Evolutionary conservation across 2,113 vertebrate species (phyloP), one percentile per base, ranked within the genome.

Genomic region (Gadus chalcogrammus): DNA sequence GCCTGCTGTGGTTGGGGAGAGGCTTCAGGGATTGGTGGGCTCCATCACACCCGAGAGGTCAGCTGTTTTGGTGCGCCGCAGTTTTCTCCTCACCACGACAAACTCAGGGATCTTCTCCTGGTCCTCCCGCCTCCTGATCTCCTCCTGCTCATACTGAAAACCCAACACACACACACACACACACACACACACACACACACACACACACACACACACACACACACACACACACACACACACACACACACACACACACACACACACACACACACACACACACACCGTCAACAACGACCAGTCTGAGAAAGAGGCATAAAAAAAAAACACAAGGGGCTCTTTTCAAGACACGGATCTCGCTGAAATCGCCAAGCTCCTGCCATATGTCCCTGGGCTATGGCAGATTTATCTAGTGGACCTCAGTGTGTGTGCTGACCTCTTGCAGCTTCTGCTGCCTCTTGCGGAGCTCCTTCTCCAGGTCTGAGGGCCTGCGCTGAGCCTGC

Each of bases 391-490:
- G 31, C 31, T 35, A 35, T 35, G 31, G 31, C 31, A 35, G 3
- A 6, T 5, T 64, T 63, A 8, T 64, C 38, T 61, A 13, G 65
- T 12, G 17, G 20, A 35, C 35, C 4, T 16, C 65, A 48, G 42
- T 12, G 12, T 48, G 42, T 13, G 42, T 48, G 17, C 62, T 78
- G 38, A 93, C 92, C 92, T 93, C 88, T 59, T 91, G 77, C 65
- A 92, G 74, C 77, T 89, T 94, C 80, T 90, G 90, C 66, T 94
- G 91, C 52, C 79, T 83, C 81, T 94, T 94, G 64, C 86, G 90
- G 18, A 94, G 92, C 84, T 92, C 91, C 61, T 85, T 90, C 79
- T 94, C 91, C 82, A 94, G 87, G 52, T 94, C 88, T 0, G 91
- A 91, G 27, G 87, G 87, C 4, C 82, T 71, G 31, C 72, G 82